Base-by-base conservation (phyloP, 64 coral and sea anemone species). In the Montipora sp. region DNA sequence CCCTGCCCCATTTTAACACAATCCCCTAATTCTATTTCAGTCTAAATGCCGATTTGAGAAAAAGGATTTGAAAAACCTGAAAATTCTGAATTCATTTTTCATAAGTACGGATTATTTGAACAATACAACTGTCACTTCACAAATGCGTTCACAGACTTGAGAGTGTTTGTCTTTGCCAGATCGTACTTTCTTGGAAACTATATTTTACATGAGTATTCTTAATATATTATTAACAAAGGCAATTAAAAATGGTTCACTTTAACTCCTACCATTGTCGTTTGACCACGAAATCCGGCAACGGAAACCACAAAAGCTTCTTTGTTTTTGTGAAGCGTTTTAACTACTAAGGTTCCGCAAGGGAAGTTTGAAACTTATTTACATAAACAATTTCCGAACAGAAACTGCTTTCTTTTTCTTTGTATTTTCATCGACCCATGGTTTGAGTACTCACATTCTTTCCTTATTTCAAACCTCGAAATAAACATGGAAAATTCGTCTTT, bases 321-420 rank as follows among this genome's bases (percentile, higher is more conserved):
- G 82, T 72, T 78, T 11, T 36, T 3, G 7, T 45, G 65, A 71
- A 72, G 47, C 82, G 12, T 71, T 49, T 48, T 36, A 85, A 18
- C 36, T 48, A 84, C 53, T 6, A 57, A 57, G 65, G 82, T 85
- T 85, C 82, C 82, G 82, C 48, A 85, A 46, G 82, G 82, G 82
- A 85, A 85, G 65, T 71, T 71, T 71, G 65, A 11, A 5, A 16
- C n/a, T 14, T 69, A 71, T 71, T 50, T 51, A 72, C 46, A 71
- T 47, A 71, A 71, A 71, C 82, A 72, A 20, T 85, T 85, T 85
- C 65, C 61, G 66, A 85, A 71, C 18, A 61, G 75, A 78, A 82
- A 65, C 55, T 44, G 80, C 58, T 65, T 51, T 57, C 11, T 57
- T 63, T 63, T 63, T 63, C 1, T 65, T 13, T 63, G 5, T 46